These are phyloP conservation scores for Melanostigma gelatinosum DNA, from an alignment of 2,113 vertebrate genomes.

Conservation along the genomic window DNA sequence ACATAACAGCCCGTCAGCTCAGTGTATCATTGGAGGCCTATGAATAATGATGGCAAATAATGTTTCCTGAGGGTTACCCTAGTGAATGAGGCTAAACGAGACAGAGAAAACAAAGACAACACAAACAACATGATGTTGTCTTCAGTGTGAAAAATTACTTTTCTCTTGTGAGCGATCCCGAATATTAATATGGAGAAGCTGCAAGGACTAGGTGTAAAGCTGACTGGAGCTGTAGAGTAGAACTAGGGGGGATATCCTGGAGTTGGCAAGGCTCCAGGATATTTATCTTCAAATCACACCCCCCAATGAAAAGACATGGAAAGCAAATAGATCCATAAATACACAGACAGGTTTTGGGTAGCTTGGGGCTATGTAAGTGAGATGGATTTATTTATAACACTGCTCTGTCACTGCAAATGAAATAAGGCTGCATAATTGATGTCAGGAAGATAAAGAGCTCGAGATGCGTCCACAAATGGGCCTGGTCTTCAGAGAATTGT, in stretches of 20 bases:
- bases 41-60: conserved; percentile 44
- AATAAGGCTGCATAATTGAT: conserved; percentile 45
- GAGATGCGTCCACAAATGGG: conserved; percentile 35
- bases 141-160: conserved; percentile 34
- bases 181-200: conserved; percentile 27
- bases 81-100: conserved; percentile 19
- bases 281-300: conserved; percentile 58
- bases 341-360: conserved; percentile 34
- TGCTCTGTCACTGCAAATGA: conserved; percentile 45
- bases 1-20: conserved; percentile 5
- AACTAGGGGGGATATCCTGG: not conserved
- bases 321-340: conserved; percentile 57
- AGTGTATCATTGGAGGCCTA: conserved; percentile 6
- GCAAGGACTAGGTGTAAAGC: not conserved
- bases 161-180: conserved; percentile 35
- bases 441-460: conserved; percentile 35
- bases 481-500: conserved; percentile 30
- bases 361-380: conserved; percentile 49
- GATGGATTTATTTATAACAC: conserved; percentile 58
- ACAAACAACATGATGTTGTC: conserved; percentile 24
- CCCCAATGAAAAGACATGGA: conserved; percentile 52
- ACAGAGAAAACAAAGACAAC: not conserved
- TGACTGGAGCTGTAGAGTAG: not conserved
- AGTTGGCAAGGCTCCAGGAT: conserved; percentile 38
- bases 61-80: conserved; percentile 27